These are phyloP conservation scores for Stomorhina lunata DNA, from an alignment of 2,888 invertebrate genomes.

Conservation along the genomic window DNA sequence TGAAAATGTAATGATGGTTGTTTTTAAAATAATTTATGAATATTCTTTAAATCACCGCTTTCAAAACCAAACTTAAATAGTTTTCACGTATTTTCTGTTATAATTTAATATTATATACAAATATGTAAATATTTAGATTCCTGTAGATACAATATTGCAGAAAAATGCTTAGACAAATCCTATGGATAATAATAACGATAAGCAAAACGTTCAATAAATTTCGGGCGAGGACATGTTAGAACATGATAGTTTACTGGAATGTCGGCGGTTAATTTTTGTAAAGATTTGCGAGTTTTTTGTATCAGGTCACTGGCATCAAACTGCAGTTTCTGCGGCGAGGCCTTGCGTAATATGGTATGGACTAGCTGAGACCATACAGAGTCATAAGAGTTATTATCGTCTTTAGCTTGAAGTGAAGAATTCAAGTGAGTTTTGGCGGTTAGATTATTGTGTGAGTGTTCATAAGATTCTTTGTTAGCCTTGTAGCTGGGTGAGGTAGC, in stretches of 20 bases:
- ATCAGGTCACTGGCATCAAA: constrained; percentile 88
- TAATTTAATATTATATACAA: background rate
- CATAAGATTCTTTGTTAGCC: constrained; percentile 14
- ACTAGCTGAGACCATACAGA: constrained; percentile 82
- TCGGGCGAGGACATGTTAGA: constrained; percentile 89
- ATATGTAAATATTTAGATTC: background rate
- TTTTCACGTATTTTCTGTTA: background rate
- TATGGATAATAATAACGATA: constrained; percentile 76
- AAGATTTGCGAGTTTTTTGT: constrained; percentile 83
- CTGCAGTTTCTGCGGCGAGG: constrained; percentile 80
- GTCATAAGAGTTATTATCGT: constrained; percentile 38
- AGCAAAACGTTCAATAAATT: constrained; percentile 74
- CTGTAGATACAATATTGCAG: background rate
- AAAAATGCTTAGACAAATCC: constrained; percentile 15
- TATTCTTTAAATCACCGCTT: too few relatives aligned
- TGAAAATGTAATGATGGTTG: too few relatives aligned
- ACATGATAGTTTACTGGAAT: constrained; percentile 84
- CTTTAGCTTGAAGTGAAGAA: background rate
- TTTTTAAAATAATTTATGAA: too few relatives aligned
- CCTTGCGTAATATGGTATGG: constrained; percentile 82
- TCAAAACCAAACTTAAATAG: too few relatives aligned
- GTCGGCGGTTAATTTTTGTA: constrained; percentile 83
- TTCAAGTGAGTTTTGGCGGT: constrained; percentile 12
- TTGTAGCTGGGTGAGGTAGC: constrained; percentile 27
- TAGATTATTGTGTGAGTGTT: constrained; percentile 1